Conservation (phyloP, 2,888 invertebrate genomes). For the Pristionchus fissidentatus region DNA sequence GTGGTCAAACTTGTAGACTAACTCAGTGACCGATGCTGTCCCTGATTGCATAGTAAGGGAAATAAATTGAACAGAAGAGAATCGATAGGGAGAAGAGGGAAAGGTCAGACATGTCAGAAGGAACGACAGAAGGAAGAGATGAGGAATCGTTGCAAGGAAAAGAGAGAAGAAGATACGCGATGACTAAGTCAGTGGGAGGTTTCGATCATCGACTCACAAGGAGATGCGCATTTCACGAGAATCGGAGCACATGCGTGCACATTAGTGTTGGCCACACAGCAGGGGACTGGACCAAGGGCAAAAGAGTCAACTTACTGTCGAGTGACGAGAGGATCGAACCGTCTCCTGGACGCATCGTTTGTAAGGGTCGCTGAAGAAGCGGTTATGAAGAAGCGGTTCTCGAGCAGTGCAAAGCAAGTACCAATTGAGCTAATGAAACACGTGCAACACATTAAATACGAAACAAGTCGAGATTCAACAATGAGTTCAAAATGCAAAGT, state of each 20-base stretch:
- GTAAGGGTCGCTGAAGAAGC: background rate
- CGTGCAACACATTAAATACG: background rate
- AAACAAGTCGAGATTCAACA: too few species aligned
- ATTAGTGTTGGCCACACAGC: conserved; percentile 13
- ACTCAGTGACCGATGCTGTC: background rate
- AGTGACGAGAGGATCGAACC: conserved; percentile 36
- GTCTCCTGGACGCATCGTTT: conserved; percentile 29
- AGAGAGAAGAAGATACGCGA: background rate
- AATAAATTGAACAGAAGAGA: conserved; percentile 2
- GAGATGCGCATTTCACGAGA: background rate
- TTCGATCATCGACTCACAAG: background rate
- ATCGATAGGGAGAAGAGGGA: background rate
- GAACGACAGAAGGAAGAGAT: conserved; percentile 19
- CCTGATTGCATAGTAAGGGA: background rate
- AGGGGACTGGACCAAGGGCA: conserved; percentile 28
- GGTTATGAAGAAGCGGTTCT: background rate
- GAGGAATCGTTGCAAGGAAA: background rate
- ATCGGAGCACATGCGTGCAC: background rate
- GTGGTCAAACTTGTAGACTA: conserved; percentile 22
- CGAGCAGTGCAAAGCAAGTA: background rate
- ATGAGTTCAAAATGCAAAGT: too few species aligned
- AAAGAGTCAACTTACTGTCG: conserved; percentile 3
- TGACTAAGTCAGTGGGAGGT: background rate
- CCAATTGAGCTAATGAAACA: background rate
- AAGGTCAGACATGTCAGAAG: conserved; percentile 29